These are phyloP conservation scores for Nerophis lumbriciformis DNA, from an alignment of 2,113 vertebrate genomes.

Conservation along the genomic window DNA sequence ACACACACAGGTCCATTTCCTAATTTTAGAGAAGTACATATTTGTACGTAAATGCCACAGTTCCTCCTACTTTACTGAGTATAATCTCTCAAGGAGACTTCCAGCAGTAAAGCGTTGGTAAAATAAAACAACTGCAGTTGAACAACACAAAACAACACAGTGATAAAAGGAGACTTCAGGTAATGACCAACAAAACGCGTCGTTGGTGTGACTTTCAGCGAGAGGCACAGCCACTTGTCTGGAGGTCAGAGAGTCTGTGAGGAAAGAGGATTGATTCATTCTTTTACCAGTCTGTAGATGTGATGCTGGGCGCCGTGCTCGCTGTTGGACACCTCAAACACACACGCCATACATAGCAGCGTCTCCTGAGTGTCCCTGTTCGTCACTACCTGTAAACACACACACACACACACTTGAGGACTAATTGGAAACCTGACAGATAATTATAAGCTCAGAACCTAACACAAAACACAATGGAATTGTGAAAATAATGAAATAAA, in stretches of 20 bases:
- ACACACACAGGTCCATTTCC: slow-evolving; percentile 49
- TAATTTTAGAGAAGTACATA: slow-evolving; percentile 50
- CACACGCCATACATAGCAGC: slow-evolving; percentile 98
- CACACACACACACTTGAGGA: not conserved
- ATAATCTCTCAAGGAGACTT: slow-evolving; percentile 68
- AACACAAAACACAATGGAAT: too few species aligned
- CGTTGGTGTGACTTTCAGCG: slow-evolving; percentile 77
- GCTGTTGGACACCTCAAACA: slow-evolving; percentile 98
- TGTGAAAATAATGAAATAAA: too few species aligned
- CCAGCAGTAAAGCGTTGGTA: slow-evolving; percentile 64
- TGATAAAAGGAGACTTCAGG: slow-evolving; percentile 73
- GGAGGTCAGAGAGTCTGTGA: slow-evolving; percentile 87
- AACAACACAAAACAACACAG: slow-evolving; percentile 73
- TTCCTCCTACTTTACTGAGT: slow-evolving; percentile 40
- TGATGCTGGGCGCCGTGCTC: slow-evolving; percentile 98
- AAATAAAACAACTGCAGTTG: slow-evolving; percentile 89
- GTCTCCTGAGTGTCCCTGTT: slow-evolving; percentile 99
- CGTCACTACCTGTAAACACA: slow-evolving; percentile 85
- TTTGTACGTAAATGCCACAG: slow-evolving; percentile 41
- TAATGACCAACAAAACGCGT: slow-evolving; percentile 81
- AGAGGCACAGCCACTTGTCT: slow-evolving; percentile 90
- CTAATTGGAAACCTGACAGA: too few species aligned
- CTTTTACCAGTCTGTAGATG: slow-evolving; percentile 99
- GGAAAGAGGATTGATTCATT: slow-evolving; percentile 72
- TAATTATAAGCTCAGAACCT: too few species aligned